These are phyloP conservation scores for Bombus fervidus DNA, from an alignment of 1,140 invertebrate species.

Conservation along the genomic window DNA sequence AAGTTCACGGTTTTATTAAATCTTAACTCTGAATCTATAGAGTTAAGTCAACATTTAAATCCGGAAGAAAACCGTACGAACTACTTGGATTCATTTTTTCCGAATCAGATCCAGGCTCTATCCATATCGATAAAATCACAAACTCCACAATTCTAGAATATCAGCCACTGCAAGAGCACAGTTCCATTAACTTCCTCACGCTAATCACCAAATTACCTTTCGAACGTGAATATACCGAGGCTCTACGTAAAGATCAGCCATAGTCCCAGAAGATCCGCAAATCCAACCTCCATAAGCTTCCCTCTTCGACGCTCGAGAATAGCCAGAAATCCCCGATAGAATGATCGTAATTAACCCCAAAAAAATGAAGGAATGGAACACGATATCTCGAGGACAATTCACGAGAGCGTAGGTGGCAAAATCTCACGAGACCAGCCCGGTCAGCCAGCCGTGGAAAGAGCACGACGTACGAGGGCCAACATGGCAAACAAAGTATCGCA, in stretches of 20 bases:
- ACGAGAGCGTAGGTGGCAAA: neutral
- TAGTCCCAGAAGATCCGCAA: no score
- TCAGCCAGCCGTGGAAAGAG: slow-evolving; percentile 53
- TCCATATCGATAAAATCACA: no score
- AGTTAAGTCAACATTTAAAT: no score
- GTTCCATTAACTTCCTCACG: neutral
- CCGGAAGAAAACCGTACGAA: no score
- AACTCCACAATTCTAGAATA: neutral
- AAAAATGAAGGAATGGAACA: slow-evolving; percentile 14
- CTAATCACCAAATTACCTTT: neutral
- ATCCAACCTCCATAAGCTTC: neutral
- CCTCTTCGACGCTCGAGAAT: neutral
- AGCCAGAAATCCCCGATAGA: neutral
- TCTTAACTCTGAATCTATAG: no score
- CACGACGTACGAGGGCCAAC: slow-evolving; percentile 8
- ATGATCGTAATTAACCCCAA: slow-evolving; percentile 5
- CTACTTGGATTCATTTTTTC: no score
- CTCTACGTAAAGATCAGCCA: neutral
- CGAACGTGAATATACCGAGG: neutral
- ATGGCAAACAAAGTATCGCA: slow-evolving; percentile 59
- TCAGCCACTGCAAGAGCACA: no score
- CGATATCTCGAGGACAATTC: slow-evolving; percentile 20
- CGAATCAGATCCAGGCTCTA: no score
- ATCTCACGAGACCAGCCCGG: slow-evolving; percentile 49
- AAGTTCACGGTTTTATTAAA: no score